Conservation (phyloP, 2,888 invertebrate genomes). For the Diadromus collaris region DNA sequence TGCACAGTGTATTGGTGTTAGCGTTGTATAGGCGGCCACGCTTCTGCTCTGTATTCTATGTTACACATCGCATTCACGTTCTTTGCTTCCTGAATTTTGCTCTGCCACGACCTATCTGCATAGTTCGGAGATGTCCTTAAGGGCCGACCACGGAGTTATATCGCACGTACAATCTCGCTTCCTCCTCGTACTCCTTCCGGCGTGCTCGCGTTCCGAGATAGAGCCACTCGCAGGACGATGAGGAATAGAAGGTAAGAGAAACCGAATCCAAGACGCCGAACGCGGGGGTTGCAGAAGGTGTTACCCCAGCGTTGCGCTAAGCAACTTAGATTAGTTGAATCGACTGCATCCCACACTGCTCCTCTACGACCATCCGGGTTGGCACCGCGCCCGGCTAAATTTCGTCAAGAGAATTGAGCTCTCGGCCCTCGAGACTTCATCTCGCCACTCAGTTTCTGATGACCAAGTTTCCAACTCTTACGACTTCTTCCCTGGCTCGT, state of each 20-base stretch:
- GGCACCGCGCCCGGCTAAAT: constrained; percentile 76
- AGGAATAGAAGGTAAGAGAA: constrained; percentile 29
- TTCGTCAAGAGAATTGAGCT: constrained; percentile 74
- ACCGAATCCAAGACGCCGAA: constrained; percentile 61
- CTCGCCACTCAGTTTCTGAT: constrained; percentile 59
- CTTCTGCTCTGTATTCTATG: background rate
- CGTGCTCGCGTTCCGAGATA: constrained; percentile 12
- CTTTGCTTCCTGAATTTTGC: constrained; percentile 6
- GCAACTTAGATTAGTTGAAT: constrained; percentile 79
- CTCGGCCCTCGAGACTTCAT: constrained; percentile 23
- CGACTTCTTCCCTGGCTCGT: constrained; percentile 2
- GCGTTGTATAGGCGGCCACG: background rate
- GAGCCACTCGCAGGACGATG: constrained; percentile 29
- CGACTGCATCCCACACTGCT: constrained; percentile 70
- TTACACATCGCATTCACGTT: background rate
- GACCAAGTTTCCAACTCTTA: constrained; percentile 11
- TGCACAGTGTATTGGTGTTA: constrained; percentile 7
- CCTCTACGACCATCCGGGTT: constrained; percentile 50
- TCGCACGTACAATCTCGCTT: constrained; percentile 33
- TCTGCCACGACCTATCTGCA: constrained; percentile 12
- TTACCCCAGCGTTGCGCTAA: constrained; percentile 75
- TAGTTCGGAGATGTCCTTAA: constrained; percentile 15
- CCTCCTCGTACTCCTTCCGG: background rate
- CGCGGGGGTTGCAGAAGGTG: constrained; percentile 63
- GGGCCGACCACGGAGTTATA: constrained; percentile 24